Percentiles rank a stretch among this genome's conserved stretches.
Evolutionary conservation across 1,140 invertebrate species (phyloP).

Genomic region (Cyrtorhinus lividipennis): DNA sequence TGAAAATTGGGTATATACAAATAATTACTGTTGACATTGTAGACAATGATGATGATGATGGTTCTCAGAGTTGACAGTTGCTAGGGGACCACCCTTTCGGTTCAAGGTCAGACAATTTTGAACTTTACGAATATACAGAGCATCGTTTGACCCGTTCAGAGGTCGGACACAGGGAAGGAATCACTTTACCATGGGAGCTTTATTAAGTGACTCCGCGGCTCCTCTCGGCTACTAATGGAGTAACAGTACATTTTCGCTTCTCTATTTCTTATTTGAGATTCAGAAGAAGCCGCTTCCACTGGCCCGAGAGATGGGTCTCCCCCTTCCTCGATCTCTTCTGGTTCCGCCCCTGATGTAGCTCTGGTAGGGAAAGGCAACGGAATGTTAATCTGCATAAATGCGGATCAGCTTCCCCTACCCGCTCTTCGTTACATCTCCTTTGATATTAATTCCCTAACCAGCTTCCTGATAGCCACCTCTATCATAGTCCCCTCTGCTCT

Average conservation of each 20-base stretch:
- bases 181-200: not conserved
- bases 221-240: not conserved
- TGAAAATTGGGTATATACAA: no score
- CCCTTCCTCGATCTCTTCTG: not conserved
- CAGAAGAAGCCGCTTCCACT: not conserved
- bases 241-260: slow-evolving; percentile 7
- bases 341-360: not conserved
- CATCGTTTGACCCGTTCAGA: no score
- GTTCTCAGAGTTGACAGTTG: no score
- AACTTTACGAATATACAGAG: no score
- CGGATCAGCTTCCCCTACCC: not conserved
- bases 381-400: slow-evolving; percentile 10
- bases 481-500: slow-evolving; percentile 7
- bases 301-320: not conserved
- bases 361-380: not conserved
- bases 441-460: slow-evolving; percentile 8
- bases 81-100: no score
- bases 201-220: slow-evolving; percentile 1
- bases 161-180: no score
- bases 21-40: no score
- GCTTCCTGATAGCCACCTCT: slow-evolving; percentile 6
- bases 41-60: no score
- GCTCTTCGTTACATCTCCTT: not conserved
- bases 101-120: no score
- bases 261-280: slow-evolving; percentile 10